Conservation (phyloP, 1,140 invertebrate species). For the Diabrotica virgifera region DNA sequence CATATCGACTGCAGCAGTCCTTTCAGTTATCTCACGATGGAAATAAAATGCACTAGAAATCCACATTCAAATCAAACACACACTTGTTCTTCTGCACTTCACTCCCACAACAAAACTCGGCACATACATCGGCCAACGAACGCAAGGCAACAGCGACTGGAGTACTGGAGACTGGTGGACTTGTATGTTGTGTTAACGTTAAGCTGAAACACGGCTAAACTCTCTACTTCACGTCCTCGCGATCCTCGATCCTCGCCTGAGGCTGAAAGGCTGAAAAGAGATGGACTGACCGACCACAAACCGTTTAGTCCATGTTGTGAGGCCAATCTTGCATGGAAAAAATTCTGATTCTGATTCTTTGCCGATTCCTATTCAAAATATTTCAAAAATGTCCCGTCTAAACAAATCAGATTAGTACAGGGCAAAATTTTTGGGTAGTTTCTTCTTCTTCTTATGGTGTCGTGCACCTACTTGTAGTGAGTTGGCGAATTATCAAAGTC, state of each 20-base stretch:
- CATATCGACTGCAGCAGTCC: too few relatives aligned
- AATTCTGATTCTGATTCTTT: too few relatives aligned
- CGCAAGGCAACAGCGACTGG: background rate
- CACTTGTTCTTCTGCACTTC: slow-evolving; percentile 1
- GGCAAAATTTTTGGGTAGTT: too few relatives aligned
- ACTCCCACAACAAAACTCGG: background rate
- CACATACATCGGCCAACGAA: background rate
- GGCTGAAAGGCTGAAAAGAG: background rate
- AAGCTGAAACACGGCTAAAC: background rate
- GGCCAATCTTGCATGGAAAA: too few relatives aligned
- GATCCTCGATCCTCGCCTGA: background rate
- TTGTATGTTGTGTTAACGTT: background rate
- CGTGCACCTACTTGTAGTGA: too few relatives aligned
- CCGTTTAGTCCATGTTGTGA: too few relatives aligned
- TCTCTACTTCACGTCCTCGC: background rate
- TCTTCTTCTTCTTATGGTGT: too few relatives aligned
- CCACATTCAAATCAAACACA: background rate
- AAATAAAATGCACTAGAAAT: background rate
- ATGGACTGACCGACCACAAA: background rate
- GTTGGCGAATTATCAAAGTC: too few relatives aligned
- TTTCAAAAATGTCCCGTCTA: too few relatives aligned
- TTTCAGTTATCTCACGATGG: too few relatives aligned
- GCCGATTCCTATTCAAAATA: too few relatives aligned
- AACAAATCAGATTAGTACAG: too few relatives aligned
- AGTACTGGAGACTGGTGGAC: background rate